Conservation (phyloP, 2,888 invertebrate genomes). For the Helleia helle region DNA sequence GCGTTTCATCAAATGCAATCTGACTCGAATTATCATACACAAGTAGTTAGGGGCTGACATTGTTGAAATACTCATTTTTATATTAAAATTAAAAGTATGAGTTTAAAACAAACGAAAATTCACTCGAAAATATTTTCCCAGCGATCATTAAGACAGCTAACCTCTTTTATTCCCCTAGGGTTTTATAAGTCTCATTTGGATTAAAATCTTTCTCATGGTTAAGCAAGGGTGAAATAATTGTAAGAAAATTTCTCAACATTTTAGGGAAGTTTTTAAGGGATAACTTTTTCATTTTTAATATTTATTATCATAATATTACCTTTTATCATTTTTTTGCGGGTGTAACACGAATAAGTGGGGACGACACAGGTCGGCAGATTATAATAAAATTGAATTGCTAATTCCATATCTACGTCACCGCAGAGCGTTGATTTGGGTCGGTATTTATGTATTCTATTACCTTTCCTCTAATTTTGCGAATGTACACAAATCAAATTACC, state of each 20-base stretch:
- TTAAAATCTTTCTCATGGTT: conserved; percentile 13
- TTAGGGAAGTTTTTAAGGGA: conserved; percentile 7
- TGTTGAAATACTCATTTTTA: conserved; percentile 28
- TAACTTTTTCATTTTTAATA: conserved; percentile 6
- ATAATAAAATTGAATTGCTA: conserved; percentile 15
- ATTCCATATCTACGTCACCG: conserved; percentile 10
- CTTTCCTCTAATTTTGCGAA: conserved; percentile 40
- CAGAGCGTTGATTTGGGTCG: conserved; percentile 16
- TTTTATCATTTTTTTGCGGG: neutral
- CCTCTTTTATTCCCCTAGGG: conserved; percentile 15
- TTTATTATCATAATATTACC: neutral
- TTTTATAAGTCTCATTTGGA: conserved; percentile 15
- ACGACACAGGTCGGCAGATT: conserved; percentile 10
- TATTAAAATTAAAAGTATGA: conserved; percentile 15
- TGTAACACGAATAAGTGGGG: neutral
- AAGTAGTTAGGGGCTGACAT: conserved; percentile 45
- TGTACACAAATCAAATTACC: conserved; percentile 52
- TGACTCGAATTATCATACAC: conserved; percentile 57
- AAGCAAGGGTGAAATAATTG: conserved; percentile 15
- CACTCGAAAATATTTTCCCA: conserved; percentile 13
- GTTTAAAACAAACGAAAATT: conserved; percentile 10
- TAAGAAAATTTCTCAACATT: conserved; percentile 11
- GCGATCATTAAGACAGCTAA: conserved; percentile 11
- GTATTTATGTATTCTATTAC: conserved; percentile 25
- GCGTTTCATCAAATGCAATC: conserved; percentile 65